Base-by-base conservation (phyloP, 1,140 invertebrate species). In the Diprion similis region DNA sequence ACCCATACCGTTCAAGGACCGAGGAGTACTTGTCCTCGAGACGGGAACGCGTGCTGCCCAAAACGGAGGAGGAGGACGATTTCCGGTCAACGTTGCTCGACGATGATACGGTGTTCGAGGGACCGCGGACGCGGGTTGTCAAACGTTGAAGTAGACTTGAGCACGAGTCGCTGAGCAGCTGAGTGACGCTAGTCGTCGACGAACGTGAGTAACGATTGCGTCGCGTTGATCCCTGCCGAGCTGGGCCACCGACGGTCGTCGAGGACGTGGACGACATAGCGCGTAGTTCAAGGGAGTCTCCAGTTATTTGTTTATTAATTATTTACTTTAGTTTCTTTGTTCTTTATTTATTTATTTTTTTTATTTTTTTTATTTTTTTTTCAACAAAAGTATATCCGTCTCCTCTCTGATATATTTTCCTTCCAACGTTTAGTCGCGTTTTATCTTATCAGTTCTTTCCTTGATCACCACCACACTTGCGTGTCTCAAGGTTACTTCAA, bases 161-260 rank as follows among this genome's bases (percentile, higher is more conserved):
- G 86, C 94, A 96, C 73, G 94, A 95, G 80, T 96, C 95, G 69
- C 91, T 94, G 73, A 96, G 87, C 76, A 96, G 87, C 85, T 96
- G 95, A 66, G 94, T 94, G 71, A 96, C 94, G 87, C 94, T 96
- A 15, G 94, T 95, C 47, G 90, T 91, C 46, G 94, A 94, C 18
- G 94, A 92, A 18, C 95, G 91, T 59, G 91, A 88, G 85, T 95
- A 95, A 48, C 93, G 90, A 78, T 90, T 89, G 71, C 90, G 51
- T 17, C 51, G 11, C 11, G 51, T 59, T 4, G 51, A 59, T 15
- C n/a, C n/a, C 7, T 59, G 51, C 6, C 51, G 51, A 59, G 90
- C 73, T 91, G 89, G 18, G 86, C 83, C 51, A 83, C 82, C 84
- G 24, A 82, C 85, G 78, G 76, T 81, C 79, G 67, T 79, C 79